Base-by-base conservation (phyloP, 2,888 invertebrate genomes). In the Pyrochroa serraticornis region DNA sequence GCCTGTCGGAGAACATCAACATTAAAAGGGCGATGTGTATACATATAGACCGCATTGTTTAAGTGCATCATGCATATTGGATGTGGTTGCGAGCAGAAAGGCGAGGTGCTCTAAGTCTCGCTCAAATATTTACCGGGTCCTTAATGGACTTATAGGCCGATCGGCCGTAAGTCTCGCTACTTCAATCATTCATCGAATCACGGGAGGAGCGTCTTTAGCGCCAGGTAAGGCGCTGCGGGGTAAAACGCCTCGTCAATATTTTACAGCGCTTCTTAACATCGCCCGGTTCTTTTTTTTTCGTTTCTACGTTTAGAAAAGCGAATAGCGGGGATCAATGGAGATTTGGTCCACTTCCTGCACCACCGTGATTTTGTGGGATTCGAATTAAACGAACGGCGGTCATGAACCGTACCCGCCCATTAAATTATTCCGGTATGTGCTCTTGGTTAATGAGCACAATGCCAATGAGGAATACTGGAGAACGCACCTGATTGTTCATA, bases 381-480 rank as follows among this genome's bases (percentile, higher is more conserved):
- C 52, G 44, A 53, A 53, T 52, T 52, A 51, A 57, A 45, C 35
- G 51, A 63, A 63, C 58, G 52, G 51, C 58, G 51, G 51, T 58
- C 58, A 58, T 58, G 52, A 58, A 35, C 58, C 47, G 53, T 46
- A 33, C 50, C 39, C 49, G 53, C 12, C 58, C 74, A 70, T 75
- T 75, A 75, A 75, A 75, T 75, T 75, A 74, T 75, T 75, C 75
- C 74, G 67, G 71, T 69, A 71, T 73, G 71, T 74, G 74, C 71
- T 69, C 71, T 71, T 69, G 70, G 73, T 73, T 75, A 75, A 74
- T 71, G 73, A 72, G 68, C 66, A 69, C 71, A 68, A 70, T 69
- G 65, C 69, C 65, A 57, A 58, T 62, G 68, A 56, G 51, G 49
- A 45, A 45, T 50, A 38, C 37, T 38, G 42, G 38, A 55, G 42